Base-by-base conservation (phyloP, 2,797 vertebrate genomes). In the Orestias chungarensis region DNA sequence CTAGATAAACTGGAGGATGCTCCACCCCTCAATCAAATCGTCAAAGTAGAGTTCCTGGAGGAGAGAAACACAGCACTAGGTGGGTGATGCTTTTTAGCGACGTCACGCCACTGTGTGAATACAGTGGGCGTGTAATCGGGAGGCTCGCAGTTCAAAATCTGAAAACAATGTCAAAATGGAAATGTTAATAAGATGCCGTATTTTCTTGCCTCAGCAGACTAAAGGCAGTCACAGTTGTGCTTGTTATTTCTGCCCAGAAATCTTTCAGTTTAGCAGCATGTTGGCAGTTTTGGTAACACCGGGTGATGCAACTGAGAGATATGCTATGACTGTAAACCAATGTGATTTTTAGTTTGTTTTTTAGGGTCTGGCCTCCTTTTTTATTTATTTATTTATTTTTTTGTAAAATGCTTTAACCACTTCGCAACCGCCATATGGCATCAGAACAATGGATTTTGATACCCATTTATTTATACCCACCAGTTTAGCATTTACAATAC, bases 41-140 rank as follows among this genome's bases (percentile, higher is more conserved):
- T 99, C 75, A 98, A 95, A 85, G 95, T 99, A 92, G 98, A 99
- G 89, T 95, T 99, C 87, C 92, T 99, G 83, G 97, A 97, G 75
- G 97, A 99, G 88, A 95, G 96, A 90, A 99, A 83, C 91, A 99
- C 98, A 0, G 97, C 97, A 55, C 83, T 99, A 81, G 98, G 98
- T 99, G 94, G 73, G 92, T 86, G 85, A 84, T 29, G 68, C n/a
- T 69, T 54, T 35, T 75, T 61, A 64, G 70, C 69, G 47, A 74
- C 71, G 67, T 70, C 76, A 62, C 9, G 20, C 49, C 44, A 35
- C 75, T 80, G 75, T 54, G 78, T n/a, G 9, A 78, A 79, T 46
- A 3, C 57, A 20, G 77, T 71, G 64, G 77, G 71, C 52, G 50
- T 74, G 68, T 68, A 72, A 14, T 43, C 33, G 25, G 54, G 50